Base-by-base conservation (phyloP, 2,113 vertebrate genomes). In the Verasper variegatus region DNA sequence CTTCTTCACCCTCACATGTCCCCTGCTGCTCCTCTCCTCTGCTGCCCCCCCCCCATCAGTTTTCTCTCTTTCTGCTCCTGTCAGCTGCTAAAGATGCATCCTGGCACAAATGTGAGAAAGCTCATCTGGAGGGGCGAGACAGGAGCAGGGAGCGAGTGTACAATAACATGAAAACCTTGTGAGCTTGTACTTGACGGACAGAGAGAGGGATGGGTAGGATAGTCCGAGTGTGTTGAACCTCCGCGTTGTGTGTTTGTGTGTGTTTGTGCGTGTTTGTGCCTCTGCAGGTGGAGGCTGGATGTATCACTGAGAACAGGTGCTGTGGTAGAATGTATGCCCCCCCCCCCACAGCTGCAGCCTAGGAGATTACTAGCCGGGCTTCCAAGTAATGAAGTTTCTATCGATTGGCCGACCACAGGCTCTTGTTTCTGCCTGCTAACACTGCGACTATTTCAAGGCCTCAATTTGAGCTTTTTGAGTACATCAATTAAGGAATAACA, bases 311-410 rank as follows among this genome's bases (percentile, higher is more conserved):
- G 78, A 90, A 86, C 89, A 91, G 92, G 86, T 91, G 91, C 84
- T 83, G 79, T 66, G 70, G 81, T 81, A 86, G 75, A 86, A 88
- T 83, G 81, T 86, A 75, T 88, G 87, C 67, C 71, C 76, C 51
- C 88, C 88, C 85, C 31, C 2, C 27, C 31, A 86, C 87, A 91
- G 87, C 91, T 90, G 85, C 85, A 86, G 86, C 83, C 84, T 82
- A 82, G 78, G 82, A 91, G 90, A 94, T 94, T 92, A 93, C 92
- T 78, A 80, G 84, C 78, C 61, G 37, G 78, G 78, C 76, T 76
- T 80, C 76, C 72, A 74, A 54, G 82, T 93, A 93, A 94, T 94
- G 90, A 93, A 93, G 86, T 93, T 92, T 92, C 89, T 90, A 94
- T 94, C 77, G 93, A 94, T 93, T 88, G 85, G 81, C 78, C 85